Base-by-base conservation (phyloP, 2,113 vertebrate species). In the Oenanthe melanoleuca region DNA sequence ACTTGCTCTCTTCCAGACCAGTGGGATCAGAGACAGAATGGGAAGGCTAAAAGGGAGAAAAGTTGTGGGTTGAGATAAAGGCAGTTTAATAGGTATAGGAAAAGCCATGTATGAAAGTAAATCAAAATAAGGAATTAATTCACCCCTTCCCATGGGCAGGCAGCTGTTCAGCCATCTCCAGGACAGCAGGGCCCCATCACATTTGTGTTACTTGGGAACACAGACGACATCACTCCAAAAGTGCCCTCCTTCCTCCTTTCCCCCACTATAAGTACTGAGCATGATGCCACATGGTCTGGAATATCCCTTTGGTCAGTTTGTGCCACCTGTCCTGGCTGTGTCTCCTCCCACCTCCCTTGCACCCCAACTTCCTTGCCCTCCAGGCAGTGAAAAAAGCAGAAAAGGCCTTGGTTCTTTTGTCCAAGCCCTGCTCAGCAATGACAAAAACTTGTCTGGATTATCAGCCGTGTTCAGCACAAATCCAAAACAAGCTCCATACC, bases 361-460 rank as follows among this genome's bases (percentile, higher is more conserved):
- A 38, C 4, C 22, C 11, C 28, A 38, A 6, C 1, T 25, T 67
- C 12, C 42, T 22, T 28, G 1, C 10, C n/a, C 13, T 4, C 1
- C 0, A 22, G 22, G n/a, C n/a, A 80, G 17, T 20, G n/a, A 6
- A 16, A 67, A 38, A 38, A 31, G 42, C 11, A 67, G 64, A 33
- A 57, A 31, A 49, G 22, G 52, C 5, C n/a, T 12, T 57, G 63
- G 22, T 11, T 67, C n/a, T 44, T 44, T 44, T 38, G 22, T 47
- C 22, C 1, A 6, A 67, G 40, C 10, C 42, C 42, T 33, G 28
- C 22, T 57, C 52, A 47, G 17, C 13, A 47, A 22, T 33, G 33
- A 47, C 9, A 33, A 67, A 31, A 56, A 9, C 11, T 37, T 29
- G 11, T 65, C 38, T 57, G 0, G 3, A 16, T 61, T 42, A 52